Evolutionary conservation across 2,113 vertebrate species (phyloP).

Genomic region (Oreamnos americanus): DNA sequence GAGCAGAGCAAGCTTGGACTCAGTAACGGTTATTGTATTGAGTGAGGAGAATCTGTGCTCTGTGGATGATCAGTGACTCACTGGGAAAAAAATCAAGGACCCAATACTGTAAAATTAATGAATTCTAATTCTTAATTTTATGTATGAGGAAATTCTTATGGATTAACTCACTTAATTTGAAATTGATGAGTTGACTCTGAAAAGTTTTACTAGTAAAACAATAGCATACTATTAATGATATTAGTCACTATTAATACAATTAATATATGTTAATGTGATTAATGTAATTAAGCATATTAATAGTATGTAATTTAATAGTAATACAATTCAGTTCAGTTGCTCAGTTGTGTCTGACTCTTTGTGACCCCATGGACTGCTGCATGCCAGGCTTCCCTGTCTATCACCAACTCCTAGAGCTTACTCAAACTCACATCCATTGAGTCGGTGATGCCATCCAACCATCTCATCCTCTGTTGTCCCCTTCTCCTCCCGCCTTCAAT

Average conservation of each 20-base stretch:
- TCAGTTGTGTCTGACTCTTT: neutral
- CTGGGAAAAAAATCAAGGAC: neutral
- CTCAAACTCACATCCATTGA: neutral
- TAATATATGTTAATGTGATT: neutral
- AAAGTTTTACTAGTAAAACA: neutral
- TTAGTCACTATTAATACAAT: neutral
- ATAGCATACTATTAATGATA: neutral
- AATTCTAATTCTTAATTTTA: constrained; percentile 18
- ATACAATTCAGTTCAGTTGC: neutral
- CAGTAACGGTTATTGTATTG: neutral
- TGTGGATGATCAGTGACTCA: neutral
- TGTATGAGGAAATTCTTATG: neutral
- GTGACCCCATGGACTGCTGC: neutral
- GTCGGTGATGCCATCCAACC: neutral
- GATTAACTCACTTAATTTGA: neutral
- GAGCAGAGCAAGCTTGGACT: neutral
- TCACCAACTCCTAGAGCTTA: neutral
- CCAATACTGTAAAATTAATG: neutral
- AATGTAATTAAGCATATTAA: neutral
- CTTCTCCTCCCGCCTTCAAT: neutral
- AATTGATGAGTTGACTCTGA: neutral
- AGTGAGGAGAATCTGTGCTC: neutral
- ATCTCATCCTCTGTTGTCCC: neutral
- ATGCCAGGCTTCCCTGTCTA: neutral
- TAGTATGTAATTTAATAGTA: neutral